Evolutionary conservation across 2,113 vertebrate species (phyloP), one percentile per base, ranked within the genome.

Genomic region (Labeo catla): DNA sequence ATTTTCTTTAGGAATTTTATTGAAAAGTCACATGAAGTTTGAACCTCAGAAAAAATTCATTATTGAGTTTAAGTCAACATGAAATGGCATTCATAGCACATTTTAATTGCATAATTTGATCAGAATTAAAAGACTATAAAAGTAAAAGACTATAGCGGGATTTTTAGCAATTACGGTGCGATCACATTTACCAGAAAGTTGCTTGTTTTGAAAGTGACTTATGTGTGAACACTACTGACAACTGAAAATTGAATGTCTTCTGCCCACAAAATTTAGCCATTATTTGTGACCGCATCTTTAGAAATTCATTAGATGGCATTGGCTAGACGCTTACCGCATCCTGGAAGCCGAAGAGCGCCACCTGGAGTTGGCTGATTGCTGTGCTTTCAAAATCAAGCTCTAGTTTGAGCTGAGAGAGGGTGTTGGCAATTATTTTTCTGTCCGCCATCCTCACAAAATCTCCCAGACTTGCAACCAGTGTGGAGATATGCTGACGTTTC

Each of bases 331-430:
- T 97, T 90, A 99, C 98, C 61, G 98, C 98, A 79, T 99, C 98
- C 90, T 99, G 98, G 90, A 99, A 99, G 85, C 98, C 93, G 21
- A 99, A 99, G 70, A 99, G 96, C 73, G 97, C 96, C 15, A 99
- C 95, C 91, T 99, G 98, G 84, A 99, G 96, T 89, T 99, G 98
- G 87, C 96, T 99, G 87, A 99, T 99, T 23, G 98, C 97, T 0
- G 96, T 96, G 93, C 97, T 99, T 94, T 99, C 98, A 0, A 99
- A 99, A 91, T 99, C 98, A 49, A 99, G 93, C 93, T 99, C 98
- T 89, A 99, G 91, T 88, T 99, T 99, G 88, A 99, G 94, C 86
- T 97, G 97, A 0, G 98, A 99, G 86, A 99, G 94, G 0, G 97
- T 98, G 87, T 89, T 95, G 87, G 97, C 96, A 1, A 99, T 98